Base-by-base conservation (phyloP, 1,140 invertebrate species). In the Nephotettix cincticeps region DNA sequence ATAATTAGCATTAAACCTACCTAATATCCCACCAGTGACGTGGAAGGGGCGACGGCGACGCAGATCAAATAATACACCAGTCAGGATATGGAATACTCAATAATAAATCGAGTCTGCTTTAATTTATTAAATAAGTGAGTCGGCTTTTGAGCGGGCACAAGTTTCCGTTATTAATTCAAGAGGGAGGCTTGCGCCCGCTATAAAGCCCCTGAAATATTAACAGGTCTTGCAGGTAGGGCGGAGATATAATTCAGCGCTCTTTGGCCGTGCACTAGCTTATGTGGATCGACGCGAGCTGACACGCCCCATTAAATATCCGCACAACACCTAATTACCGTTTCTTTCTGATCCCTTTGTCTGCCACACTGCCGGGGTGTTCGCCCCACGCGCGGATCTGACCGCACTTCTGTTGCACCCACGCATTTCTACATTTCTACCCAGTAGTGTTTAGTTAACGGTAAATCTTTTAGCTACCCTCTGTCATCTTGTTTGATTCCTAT, bases 51-150 rank as follows among this genome's bases (percentile, higher is more conserved):
- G n/a, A 36, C 32, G 32, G 32, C 32, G n/a, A 36, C 32, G 32
- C 32, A 4, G 14, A 36, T 36, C 32, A 36, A 36, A 36, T n/a
- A n/a, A n/a, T n/a, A n/a, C n/a, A n/a, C n/a, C n/a, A n/a, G n/a
- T n/a, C 45, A 43, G 72, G 69, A 73, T 73, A 73, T 73, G 64
- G 72, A 73, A 73, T 73, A 69, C 70, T 73, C 51, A 73, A 73
- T 73, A 71, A 73, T 73, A 66, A 71, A 73, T 71, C 61, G 61
- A 73, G 72, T 65, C 61, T 69, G 70, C 64, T 66, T 70, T 73
- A 73, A 73, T 73, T 73, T 73, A 73, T 73, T 73, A 73, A 73
- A 71, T 73, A 73, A 73, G 64, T n/a, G 68, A 47, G 25, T 27
- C 25, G 17, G 63, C 68, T 73, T 73, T 73, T 73, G 72, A 73